Percentiles rank a stretch among this genome's conserved stretches.
Evolutionary conservation across 2,888 invertebrate genomes (phyloP).

Genomic region (Branchinecta sandiegonensis): DNA sequence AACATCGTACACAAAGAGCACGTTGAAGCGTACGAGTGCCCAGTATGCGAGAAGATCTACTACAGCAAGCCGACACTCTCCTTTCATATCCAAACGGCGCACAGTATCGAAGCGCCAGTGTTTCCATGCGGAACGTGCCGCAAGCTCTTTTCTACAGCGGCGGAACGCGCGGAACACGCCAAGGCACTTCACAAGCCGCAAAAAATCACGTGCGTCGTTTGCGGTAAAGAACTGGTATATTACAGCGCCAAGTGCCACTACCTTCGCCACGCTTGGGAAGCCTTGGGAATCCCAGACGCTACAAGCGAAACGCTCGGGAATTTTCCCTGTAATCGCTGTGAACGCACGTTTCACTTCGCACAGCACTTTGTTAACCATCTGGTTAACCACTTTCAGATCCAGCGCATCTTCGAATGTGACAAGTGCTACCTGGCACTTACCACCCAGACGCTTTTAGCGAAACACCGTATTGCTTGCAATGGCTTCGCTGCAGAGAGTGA

Average conservation of each 20-base stretch:
- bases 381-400: background rate
- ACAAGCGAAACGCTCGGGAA: background rate
- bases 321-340: background rate
- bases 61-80: background rate
- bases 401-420: background rate
- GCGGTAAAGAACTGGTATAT: background rate
- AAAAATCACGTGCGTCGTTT: background rate
- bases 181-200: background rate
- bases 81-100: background rate
- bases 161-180: constrained; percentile 4
- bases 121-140: background rate
- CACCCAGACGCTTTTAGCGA: background rate
- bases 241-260: constrained; percentile 7
- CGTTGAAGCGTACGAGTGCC: background rate
- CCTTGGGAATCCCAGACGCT: background rate
- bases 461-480: background rate
- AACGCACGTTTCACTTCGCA: background rate
- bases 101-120: background rate
- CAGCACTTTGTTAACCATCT: constrained; percentile 2
- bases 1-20: background rate
- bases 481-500: constrained; percentile 15
- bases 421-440: background rate
- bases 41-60: background rate
- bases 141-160: background rate
- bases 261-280: constrained; percentile 1